Evolutionary conservation across 23 tunicate genomes (phyloP).

Genomic region (Trididemnum clinides): DNA sequence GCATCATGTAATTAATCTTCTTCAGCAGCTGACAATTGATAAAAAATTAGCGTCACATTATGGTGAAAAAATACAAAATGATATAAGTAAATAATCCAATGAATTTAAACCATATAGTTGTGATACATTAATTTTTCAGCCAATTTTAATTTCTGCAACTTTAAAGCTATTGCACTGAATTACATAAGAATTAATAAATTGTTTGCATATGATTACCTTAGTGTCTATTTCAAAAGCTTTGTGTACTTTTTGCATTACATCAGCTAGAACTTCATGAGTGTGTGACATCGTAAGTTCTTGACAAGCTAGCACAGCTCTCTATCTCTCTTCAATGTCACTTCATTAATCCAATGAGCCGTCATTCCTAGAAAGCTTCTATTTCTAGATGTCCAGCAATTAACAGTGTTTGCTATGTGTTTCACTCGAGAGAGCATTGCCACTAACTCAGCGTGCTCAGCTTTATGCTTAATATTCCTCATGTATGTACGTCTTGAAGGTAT

Average conservation of each 20-base stretch:
- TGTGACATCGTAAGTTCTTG: constrained; percentile 6
- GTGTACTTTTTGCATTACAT: constrained; percentile 13
- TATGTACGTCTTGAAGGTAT: constrained; percentile 11
- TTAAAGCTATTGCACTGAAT: not conserved
- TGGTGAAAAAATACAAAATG: not conserved
- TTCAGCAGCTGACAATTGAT: not conserved
- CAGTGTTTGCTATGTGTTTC: constrained; percentile 1
- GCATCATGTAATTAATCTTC: not conserved
- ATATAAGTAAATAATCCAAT: not conserved
- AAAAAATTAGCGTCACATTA: not conserved
- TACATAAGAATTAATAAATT: not conserved
- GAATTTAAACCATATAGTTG: not conserved
- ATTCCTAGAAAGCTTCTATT: not conserved
- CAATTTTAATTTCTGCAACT: not conserved
- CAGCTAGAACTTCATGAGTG: constrained; percentile 12
- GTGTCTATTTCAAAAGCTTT: constrained; percentile 4
- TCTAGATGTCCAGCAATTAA: constrained; percentile 7
- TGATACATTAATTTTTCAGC: not conserved
- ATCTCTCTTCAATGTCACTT: not conserved
- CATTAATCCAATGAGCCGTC: constrained; percentile 7
- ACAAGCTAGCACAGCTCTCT: not conserved
- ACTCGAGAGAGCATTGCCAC: not conserved
- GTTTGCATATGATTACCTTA: constrained; percentile 4
- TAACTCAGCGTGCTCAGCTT: not conserved
- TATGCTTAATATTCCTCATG: not conserved